Base-by-base conservation (phyloP, 2,888 invertebrate species). In the Orthosia gothica region DNA sequence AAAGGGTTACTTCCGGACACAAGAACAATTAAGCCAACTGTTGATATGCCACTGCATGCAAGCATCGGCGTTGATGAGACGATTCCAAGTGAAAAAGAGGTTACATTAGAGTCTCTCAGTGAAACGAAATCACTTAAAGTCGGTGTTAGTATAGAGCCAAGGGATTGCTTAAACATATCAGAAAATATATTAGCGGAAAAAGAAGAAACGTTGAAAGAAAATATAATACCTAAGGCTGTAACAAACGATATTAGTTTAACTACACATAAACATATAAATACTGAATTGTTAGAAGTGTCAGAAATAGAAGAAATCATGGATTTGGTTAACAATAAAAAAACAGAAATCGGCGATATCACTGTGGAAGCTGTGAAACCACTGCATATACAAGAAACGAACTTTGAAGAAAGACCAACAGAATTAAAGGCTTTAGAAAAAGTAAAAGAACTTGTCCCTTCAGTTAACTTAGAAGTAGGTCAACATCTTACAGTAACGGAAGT, bases 401-500 rank as follows among this genome's bases (percentile, higher is more conserved):
- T 92, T 61, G 96, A 95, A 85, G 97, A 97, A 88, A 89, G 79
- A 54, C 86, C 89, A 47, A 89, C 91, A 79, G 89, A 92, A 54
- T 84, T 93, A 13, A 74, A 74, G 32, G 12, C 76, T 18, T n/a
- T 54, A 15, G 80, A 85, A 20, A 88, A 84, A 71, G 11, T 77
- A 5, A 90, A 89, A 82, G 80, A 81, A 61, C 70, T 76, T 13
- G 85, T 81, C 50, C 84, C 92, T 20, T 78, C 70, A 13, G 55
- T 92, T n/a, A 91, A 89, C 68, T 72, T 94, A 69, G 90, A 94
- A 87, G 67, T 90, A 50, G 93, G 88, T 84, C 90, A 93, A 89
- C 96, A 97, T 88, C 83, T 98, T 55, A 95, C 97, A 74, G 91
- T 97, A 16, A 95, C 94, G 18, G 97, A 97, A 91, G 91, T 93